These are phyloP conservation scores for Druon quercuslanigerum DNA, from an alignment of 1,140 invertebrate genomes.

Conservation along the genomic window DNA sequence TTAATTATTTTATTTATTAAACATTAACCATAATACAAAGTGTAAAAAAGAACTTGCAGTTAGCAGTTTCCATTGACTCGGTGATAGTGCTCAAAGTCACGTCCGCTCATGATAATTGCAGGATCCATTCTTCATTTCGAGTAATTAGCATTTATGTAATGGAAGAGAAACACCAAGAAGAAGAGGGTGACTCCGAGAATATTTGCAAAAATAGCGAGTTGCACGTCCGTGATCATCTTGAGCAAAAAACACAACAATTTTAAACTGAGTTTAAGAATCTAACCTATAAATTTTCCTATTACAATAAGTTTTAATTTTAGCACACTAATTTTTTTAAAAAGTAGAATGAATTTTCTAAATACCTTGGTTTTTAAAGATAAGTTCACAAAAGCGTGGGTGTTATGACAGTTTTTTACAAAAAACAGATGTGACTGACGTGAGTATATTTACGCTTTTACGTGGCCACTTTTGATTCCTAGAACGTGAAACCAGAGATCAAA, in stretches of 20 bases:
- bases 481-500: too few relatives aligned
- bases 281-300: background rate
- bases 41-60: background rate
- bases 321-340: too few relatives aligned
- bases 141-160: constrained; percentile 96
- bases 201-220: constrained; percentile 97
- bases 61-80: background rate
- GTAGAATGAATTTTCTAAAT: background rate
- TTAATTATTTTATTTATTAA: too few relatives aligned
- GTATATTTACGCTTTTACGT: constrained; percentile 15
- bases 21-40: background rate
- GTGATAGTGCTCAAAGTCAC: background rate
- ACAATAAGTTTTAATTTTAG: background rate
- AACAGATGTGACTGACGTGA: constrained; percentile 6
- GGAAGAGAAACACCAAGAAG: constrained; percentile 95
- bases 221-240: constrained; percentile 97
- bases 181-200: constrained; percentile 95
- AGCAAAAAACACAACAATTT: constrained; percentile 57
- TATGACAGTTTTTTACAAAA: background rate
- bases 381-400: too few relatives aligned
- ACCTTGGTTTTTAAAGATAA: background rate
- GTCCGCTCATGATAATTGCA: background rate
- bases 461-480: background rate
- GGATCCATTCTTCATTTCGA: constrained; percentile 73
- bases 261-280: background rate